Percentiles rank a stretch among this genome's conserved stretches.
Conservation (phyloP, 2,797 vertebrate genomes). For the Netta rufina region DNA sequence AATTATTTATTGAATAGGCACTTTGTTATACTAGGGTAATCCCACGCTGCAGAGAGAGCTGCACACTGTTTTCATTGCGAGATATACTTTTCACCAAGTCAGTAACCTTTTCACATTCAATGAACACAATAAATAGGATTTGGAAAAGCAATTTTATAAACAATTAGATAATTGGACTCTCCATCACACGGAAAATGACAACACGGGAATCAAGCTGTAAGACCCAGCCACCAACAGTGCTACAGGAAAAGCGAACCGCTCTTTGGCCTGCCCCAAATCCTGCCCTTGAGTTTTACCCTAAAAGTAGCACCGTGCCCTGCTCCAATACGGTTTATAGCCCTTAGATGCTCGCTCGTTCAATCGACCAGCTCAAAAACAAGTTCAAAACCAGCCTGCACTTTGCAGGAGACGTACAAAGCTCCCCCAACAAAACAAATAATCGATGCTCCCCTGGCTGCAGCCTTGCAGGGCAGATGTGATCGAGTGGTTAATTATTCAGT, state of each 20-base stretch:
- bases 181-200: slow-evolving; percentile 29
- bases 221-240: slow-evolving; percentile 26
- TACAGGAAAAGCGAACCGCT: neutral
- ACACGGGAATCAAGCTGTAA: neutral
- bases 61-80: slow-evolving; percentile 27
- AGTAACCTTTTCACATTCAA: slow-evolving; percentile 51
- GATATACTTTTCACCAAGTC: slow-evolving; percentile 43
- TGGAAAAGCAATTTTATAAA: slow-evolving; percentile 38
- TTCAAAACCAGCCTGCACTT: neutral
- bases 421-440: slow-evolving; percentile 54
- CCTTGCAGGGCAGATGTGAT: slow-evolving; percentile 67
- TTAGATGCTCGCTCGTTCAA: neutral
- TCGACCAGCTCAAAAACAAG: neutral
- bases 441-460: slow-evolving; percentile 33
- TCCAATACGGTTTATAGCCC: neutral
- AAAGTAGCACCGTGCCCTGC: neutral
- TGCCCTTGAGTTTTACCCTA: neutral
- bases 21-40: slow-evolving; percentile 59
- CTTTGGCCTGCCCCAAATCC: slow-evolving; percentile 12
- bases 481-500: slow-evolving; percentile 74
- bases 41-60: slow-evolving; percentile 43
- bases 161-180: slow-evolving; percentile 29
- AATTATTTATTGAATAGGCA: slow-evolving; percentile 68
- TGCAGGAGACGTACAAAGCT: neutral
- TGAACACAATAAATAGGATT: slow-evolving; percentile 30